phyloP scores from a whole-genome alignment of 2,797 vertebrate genomes.

The Otolemur crassicaudatus region DNA sequence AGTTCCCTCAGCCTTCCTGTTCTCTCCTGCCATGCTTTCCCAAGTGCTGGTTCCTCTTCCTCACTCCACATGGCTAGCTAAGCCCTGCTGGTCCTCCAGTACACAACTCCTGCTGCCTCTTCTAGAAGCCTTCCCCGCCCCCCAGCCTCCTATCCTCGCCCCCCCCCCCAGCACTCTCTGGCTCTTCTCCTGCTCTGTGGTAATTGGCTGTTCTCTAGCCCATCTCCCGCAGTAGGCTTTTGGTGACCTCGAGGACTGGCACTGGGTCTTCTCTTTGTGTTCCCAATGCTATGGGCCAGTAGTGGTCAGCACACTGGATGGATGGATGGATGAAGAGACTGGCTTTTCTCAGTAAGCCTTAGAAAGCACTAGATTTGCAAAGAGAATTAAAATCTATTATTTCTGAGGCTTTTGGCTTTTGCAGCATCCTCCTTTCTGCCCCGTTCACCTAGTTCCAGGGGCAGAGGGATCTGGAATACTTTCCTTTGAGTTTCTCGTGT shows the following conservation, averaged over 20 bases:
- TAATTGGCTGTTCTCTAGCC: not conserved
- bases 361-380: not conserved
- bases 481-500: not conserved
- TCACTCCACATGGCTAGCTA: not conserved
- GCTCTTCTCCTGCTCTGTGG: not conserved
- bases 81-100: not conserved
- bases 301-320: not conserved
- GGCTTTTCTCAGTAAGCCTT: not conserved
- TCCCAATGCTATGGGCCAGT: not conserved
- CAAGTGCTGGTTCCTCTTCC: not conserved
- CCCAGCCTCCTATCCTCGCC: not conserved
- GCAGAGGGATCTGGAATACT: rapidly evolving
- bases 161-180: not conserved
- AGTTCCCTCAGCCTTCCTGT: not conserved
- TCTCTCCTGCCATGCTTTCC: not conserved
- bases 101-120: not conserved
- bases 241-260: not conserved
- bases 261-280: not conserved
- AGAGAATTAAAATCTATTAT: not conserved
- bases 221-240: not conserved
- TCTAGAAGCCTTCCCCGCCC: not conserved
- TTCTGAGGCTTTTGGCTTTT: not conserved
- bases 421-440: not conserved
- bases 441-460: not conserved
- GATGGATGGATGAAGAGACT: not conserved